Percentiles rank a stretch among this genome's conserved stretches.
These are phyloP conservation scores for Aphelinus atriplicis DNA, from an alignment of 1,140 invertebrate species.

Conservation along the genomic window DNA sequence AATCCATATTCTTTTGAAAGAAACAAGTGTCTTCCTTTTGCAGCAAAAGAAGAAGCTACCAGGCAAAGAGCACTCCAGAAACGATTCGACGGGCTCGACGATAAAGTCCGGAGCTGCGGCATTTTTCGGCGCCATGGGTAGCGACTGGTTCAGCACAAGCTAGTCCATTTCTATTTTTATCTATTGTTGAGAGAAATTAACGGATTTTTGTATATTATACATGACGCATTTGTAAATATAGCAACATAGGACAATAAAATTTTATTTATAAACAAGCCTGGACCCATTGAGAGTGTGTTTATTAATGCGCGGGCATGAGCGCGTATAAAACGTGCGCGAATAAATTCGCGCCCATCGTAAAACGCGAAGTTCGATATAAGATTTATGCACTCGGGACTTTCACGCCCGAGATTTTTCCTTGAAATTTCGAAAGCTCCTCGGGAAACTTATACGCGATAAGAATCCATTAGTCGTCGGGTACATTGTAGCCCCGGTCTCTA, in stretches of 20 bases:
- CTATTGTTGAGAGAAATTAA: too few species aligned
- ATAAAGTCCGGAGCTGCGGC: slow-evolving; percentile 77
- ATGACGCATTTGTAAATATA: too few species aligned
- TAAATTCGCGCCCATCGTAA: background rate
- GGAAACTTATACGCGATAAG: slow-evolving; percentile 25
- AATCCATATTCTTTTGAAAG: too few species aligned
- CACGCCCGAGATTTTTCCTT: background rate
- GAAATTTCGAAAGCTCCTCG: slow-evolving; percentile 8
- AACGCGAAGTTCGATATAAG: background rate
- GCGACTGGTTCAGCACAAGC: slow-evolving; percentile 76
- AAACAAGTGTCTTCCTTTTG: slow-evolving; percentile 2
- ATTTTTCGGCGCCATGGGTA: slow-evolving; percentile 81
- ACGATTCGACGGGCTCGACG: slow-evolving; percentile 59
- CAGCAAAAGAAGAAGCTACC: slow-evolving; percentile 55
- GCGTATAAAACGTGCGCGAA: too few species aligned
- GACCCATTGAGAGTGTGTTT: too few species aligned
- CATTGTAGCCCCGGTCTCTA: background rate
- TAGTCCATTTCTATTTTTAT: slow-evolving; percentile 38
- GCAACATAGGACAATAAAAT: too few species aligned
- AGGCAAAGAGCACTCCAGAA: slow-evolving; percentile 55
- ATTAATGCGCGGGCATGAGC: too few species aligned
- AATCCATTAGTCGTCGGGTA: slow-evolving; percentile 25
- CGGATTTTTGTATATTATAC: too few species aligned
- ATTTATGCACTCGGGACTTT: slow-evolving; percentile 9
- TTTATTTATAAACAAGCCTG: too few species aligned